A percentile compares a stretch with the other conserved stretches of the same genome.
These are phyloP conservation scores for Hydrolagus affinis DNA, from an alignment of 2,113 vertebrate genomes.

Conservation along the genomic window DNA sequence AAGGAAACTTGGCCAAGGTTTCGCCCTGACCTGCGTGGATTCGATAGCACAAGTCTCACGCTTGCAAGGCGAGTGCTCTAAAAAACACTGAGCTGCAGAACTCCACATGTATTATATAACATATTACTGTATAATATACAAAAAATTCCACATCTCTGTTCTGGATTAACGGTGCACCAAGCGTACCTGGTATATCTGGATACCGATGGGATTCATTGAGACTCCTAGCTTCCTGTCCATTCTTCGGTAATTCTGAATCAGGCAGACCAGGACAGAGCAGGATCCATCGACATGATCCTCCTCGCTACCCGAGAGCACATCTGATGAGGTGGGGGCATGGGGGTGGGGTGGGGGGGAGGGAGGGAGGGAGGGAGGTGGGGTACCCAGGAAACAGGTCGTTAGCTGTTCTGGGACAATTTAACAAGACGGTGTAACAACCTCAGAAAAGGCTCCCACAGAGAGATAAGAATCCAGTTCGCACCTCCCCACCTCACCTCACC, in stretches of 20 bases:
- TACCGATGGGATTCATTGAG: slow-evolving; percentile 27
- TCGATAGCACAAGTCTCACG: too few species aligned
- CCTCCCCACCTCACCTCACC: too few species aligned
- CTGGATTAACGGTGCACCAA: background rate
- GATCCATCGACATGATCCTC: background rate
- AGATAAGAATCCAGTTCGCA: background rate
- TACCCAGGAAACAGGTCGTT: background rate
- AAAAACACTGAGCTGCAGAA: too few species aligned
- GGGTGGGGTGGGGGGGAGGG: too few species aligned
- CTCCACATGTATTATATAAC: too few species aligned
- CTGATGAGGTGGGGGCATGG: background rate
- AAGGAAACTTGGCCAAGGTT: too few species aligned
- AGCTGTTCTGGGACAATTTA: background rate
- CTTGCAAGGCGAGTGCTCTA: too few species aligned
- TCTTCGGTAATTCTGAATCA: slow-evolving; percentile 26
- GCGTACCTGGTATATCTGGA: slow-evolving; percentile 27
- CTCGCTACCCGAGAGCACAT: background rate
- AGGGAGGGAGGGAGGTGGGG: too few species aligned
- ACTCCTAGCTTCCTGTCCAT: slow-evolving; percentile 16
- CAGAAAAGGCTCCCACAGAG: background rate
- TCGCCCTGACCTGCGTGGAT: too few species aligned
- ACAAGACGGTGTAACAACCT: background rate
- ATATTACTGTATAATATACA: too few species aligned
- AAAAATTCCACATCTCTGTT: too few species aligned
- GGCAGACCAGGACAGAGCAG: slow-evolving; percentile 25